These are phyloP conservation scores for Panurus biarmicus DNA, from an alignment of 2,113 vertebrate genomes.

Conservation along the genomic window DNA sequence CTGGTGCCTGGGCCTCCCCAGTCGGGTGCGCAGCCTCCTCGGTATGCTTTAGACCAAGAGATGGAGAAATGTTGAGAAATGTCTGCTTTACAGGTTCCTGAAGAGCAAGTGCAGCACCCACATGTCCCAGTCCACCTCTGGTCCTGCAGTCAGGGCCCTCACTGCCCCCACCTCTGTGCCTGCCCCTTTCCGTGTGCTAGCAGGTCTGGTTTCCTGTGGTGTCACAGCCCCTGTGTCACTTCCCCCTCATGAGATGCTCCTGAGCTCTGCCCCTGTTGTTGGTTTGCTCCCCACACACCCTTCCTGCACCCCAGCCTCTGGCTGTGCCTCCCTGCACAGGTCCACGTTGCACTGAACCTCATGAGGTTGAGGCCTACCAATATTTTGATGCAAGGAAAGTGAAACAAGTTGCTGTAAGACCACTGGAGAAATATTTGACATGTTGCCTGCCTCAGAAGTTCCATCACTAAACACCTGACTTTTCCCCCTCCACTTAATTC, in stretches of 20 bases:
- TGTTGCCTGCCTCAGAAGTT: background rate
- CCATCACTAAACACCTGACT: background rate
- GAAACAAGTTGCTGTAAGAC: background rate
- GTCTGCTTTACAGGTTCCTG: background rate
- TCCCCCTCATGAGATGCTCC: background rate
- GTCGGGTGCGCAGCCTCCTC: background rate
- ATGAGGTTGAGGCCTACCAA: background rate
- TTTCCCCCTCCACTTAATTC: background rate
- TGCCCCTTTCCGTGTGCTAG: background rate
- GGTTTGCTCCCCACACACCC: background rate
- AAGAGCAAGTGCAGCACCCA: background rate
- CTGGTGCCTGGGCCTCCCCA: fast-evolving
- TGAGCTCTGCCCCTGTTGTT: background rate
- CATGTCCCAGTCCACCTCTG: background rate
- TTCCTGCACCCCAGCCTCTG: background rate
- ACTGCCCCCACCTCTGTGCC: background rate
- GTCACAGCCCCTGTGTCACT: fast-evolving
- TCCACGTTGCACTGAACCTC: fast-evolving
- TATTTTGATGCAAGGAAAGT: background rate
- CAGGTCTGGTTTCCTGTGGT: background rate
- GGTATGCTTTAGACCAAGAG: background rate
- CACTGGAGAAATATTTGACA: background rate
- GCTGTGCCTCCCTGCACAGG: background rate
- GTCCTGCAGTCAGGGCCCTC: background rate
- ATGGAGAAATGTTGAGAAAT: background rate